Conservation (phyloP, 1,140 invertebrate genomes). For the Meteorus sp. region DNA sequence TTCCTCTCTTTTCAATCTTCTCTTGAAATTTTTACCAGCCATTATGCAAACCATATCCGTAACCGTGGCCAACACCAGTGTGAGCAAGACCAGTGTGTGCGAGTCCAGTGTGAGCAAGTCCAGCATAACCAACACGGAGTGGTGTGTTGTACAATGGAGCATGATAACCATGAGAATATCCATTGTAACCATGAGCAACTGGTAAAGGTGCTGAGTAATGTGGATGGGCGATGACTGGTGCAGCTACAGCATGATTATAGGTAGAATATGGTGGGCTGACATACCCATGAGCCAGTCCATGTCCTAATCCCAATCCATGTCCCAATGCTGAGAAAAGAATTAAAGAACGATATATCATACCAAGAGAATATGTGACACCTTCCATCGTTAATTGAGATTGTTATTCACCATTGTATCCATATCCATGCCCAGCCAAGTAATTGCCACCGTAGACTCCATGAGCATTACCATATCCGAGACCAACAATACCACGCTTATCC, state of each 20-base stretch:
- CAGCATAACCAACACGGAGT: conserved; percentile 22
- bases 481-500: conserved; percentile 47
- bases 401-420: conserved; percentile 33
- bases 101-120: too few relatives aligned
- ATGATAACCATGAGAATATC: conserved; percentile 23
- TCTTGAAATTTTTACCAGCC: conserved; percentile 25
- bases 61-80: conserved; percentile 23
- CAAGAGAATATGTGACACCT: too few relatives aligned
- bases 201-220: conserved; percentile 8
- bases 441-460: conserved; percentile 35
- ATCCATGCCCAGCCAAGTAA: conserved; percentile 26
- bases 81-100: conserved; percentile 22
- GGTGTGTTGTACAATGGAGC: conserved; percentile 21
- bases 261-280: conserved; percentile 16
- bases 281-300: conserved; percentile 35
- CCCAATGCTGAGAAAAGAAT: not conserved
- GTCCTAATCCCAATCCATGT: not conserved
- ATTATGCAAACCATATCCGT: conserved; percentile 20
- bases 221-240: not conserved
- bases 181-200: conserved; percentile 6
- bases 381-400: too few relatives aligned
- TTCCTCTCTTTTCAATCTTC: too few relatives aligned
- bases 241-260: conserved; percentile 6
- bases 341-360: not conserved
- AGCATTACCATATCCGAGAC: conserved; percentile 37